Base-by-base conservation (phyloP, 2,113 vertebrate species). In the Zosterops japonicus region DNA sequence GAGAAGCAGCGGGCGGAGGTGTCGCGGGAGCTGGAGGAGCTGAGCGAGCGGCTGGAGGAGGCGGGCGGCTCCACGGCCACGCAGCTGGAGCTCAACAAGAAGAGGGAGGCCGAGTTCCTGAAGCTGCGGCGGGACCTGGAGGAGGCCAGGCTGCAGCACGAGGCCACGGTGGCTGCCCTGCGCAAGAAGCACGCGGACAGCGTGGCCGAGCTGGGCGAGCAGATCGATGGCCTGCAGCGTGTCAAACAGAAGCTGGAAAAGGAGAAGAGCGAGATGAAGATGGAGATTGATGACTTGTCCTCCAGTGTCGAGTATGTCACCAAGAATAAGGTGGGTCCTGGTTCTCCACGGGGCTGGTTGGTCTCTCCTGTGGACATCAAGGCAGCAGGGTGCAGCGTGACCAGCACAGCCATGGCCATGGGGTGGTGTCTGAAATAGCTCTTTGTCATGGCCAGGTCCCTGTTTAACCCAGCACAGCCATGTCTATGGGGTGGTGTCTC, bases 201-300 rank as follows among this genome's bases (percentile, higher is more conserved):
- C 0, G 80, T 97, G 2, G 98, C 98, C 0, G 99, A 99, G 97
- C 98, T 99, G 76, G 86, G 98, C 0, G 99, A 99, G 97, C 99
- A 99, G 97, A 98, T 99, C 2, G 99, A 99, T 97, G 98, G 98
- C 93, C 97, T 99, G 89, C 99, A 99, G 96, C 95, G 99, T 0
- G 98, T 99, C 87, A 99, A 99, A 96, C 99, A 99, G 97, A 99
- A 99, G 95, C 97, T 99, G 96, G 99, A 99, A 91, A 99, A 99
- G 89, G 99, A 99, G 85, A 98, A 98, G 96, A 98, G 98, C 0
- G 99, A 99, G 96, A 97, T 98, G 83, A 99, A 98, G 97, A 98
- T 99, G 98, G 99, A 99, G 95, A 98, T 97, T 8, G 98, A 99
- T 0, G 99, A 99, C 57, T 97, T 99, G 75, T 97, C 98, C 1